Percentiles rank a stretch among this genome's conserved stretches.
phyloP scores from a whole-genome alignment of 1,140 invertebrate species.

The Sarcophaga bullata region DNA sequence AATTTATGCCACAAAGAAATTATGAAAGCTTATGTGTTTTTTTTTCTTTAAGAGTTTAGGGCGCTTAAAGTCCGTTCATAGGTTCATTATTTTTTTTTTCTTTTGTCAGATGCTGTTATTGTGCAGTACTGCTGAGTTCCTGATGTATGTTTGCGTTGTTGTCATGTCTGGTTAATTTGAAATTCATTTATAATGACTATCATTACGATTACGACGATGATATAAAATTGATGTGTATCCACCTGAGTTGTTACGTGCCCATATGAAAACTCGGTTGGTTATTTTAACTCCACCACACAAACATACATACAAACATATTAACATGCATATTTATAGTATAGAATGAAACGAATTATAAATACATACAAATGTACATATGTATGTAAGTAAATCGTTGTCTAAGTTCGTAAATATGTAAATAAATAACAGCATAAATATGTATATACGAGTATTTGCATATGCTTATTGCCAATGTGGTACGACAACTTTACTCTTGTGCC shows the following conservation, averaged over 20 bases:
- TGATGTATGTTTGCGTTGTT: slow-evolving; percentile 8
- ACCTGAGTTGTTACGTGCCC: slow-evolving; percentile 31
- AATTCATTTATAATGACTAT: slow-evolving; percentile 40
- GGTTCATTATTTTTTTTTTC: neutral
- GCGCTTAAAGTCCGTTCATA: too few relatives aligned
- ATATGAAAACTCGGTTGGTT: slow-evolving; percentile 15
- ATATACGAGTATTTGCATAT: too few relatives aligned
- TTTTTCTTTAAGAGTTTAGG: neutral
- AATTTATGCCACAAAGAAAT: neutral
- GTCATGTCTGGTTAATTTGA: slow-evolving; percentile 34
- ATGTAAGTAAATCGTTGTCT: too few relatives aligned
- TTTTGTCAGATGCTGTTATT: neutral
- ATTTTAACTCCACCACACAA: neutral
- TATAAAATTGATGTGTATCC: slow-evolving; percentile 31
- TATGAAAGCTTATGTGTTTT: slow-evolving; percentile 7
- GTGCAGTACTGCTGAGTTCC: neutral
- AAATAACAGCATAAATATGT: too few relatives aligned
- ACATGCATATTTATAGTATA: too few relatives aligned
- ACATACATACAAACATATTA: too few relatives aligned
- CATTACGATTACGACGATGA: slow-evolving; percentile 27
- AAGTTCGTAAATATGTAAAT: too few relatives aligned
- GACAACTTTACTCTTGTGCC: too few relatives aligned
- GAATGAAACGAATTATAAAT: too few relatives aligned
- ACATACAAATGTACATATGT: too few relatives aligned
- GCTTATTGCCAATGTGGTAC: too few relatives aligned